These are phyloP conservation scores for Psittacus erithacus DNA, from an alignment of 2,113 vertebrate genomes.

Conservation along the genomic window DNA sequence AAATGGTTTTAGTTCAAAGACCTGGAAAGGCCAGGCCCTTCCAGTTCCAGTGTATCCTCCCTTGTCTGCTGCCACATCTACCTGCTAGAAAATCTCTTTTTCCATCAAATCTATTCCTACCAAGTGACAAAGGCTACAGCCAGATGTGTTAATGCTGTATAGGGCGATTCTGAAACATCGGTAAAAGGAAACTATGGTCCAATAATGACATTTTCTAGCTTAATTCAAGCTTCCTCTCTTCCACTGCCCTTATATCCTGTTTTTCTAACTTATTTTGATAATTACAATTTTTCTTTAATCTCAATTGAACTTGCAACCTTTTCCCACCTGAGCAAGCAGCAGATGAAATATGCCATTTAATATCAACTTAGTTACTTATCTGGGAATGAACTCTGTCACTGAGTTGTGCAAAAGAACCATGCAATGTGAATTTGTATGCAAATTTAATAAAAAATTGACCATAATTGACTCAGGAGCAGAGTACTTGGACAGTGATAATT, in stretches of 20 bases:
- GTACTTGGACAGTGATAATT: not conserved
- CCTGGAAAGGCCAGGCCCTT: not conserved
- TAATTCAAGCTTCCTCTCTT: not conserved
- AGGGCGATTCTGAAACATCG: not conserved
- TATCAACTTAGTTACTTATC: not conserved
- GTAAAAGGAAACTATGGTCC: not conserved
- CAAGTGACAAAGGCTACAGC: accelerated
- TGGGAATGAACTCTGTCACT: not conserved
- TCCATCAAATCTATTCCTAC: not conserved
- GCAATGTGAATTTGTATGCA: not conserved
- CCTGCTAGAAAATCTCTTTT: not conserved
- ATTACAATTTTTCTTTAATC: not conserved
- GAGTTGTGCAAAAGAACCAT: not conserved
- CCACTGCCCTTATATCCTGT: not conserved
- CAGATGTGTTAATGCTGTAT: not conserved
- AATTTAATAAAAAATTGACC: not conserved
- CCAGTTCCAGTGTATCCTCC: not conserved
- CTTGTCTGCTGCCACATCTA: not conserved
- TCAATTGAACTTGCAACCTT: not conserved
- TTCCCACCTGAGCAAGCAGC: not conserved
- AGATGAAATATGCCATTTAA: not conserved
- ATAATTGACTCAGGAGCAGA: not conserved
- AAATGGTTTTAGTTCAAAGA: not conserved
- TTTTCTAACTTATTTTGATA: conserved; percentile 7
- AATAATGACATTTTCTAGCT: not conserved